Base-by-base conservation (phyloP, 2,797 vertebrate genomes). In the Notolepis coatsorum region DNA sequence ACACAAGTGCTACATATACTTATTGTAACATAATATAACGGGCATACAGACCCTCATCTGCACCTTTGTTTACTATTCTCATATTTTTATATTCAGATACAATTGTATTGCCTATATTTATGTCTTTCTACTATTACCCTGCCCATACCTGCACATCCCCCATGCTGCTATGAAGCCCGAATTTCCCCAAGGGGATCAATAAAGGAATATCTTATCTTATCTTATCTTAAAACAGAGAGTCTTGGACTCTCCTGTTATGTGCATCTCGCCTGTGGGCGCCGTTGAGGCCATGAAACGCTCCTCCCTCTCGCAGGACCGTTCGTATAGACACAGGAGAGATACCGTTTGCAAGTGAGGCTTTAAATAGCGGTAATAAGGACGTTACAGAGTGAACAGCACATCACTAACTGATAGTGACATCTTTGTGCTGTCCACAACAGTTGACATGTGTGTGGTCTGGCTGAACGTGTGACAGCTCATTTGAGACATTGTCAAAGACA, bases 261-360 rank as follows among this genome's bases (percentile, higher is more conserved):
- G 67, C 57, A 50, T 74, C 55, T 65, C 75, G 65, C 71, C 74
- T 56, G 33, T 75, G 70, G n/a, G 66, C 62, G 12, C 41, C 71
- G 43, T 54, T 45, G 64, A 27, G 1, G 0, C 38, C 21, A 39
- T 53, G 49, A 73, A 57, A 64, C 13, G 30, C 66, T 76, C 56
- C 66, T 76, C 56, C 43, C 59, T 82, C 78, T 72, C n/a, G 72
- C 81, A 78, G 72, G 66, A 84, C 70, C 54, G 43, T 70, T 64
- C 73, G 24, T 52, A 61, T 69, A 65, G 72, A 74, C 70, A 71
- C 59, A 71, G 59, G 61, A 41, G 41, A 56, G 31, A 20, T 39
- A 28, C 60, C 57, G 37, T 75, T 62, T 58, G 5, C 4, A 10
- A 33, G 60, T 55, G 23, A 42, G 56, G 39, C 60, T 73, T 69